Evolutionary conservation across 2,888 invertebrate genomes (phyloP), one percentile per base, ranked within the genome.

Genomic region (Fragum sueziense): DNA sequence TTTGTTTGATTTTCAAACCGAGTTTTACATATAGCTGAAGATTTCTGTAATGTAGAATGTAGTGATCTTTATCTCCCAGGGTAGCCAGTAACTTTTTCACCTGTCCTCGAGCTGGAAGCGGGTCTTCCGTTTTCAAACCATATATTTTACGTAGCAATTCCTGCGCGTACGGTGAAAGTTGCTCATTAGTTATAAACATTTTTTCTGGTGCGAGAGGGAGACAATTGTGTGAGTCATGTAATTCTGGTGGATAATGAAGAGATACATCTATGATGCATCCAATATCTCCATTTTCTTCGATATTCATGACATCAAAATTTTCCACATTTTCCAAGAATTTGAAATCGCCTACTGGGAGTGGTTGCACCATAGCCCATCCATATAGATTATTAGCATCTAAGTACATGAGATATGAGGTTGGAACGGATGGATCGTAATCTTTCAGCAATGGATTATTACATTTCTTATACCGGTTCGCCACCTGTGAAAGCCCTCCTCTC

Each of bases 1-100:
- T 85, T 62, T 86, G 89, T 27, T 59, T 79, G 4, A 89, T n/a
- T 41, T 71, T 47, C 74, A 91, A 54, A 4, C 90, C 89, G 11
- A 76, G 71, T 29, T 51, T 31, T 14, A 76, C 33, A 25, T 76
- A 67, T 17, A 75, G 25, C 27, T 74, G 65, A 2, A 79, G 33
- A 33, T 51, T 74, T 65, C 70, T 62, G 34, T 54, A 65, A 65
- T 76, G 76, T 20, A 75, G 22, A 29, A 51, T 27, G 29, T 75
- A 75, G 17, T 70, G 25, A 57, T 65, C 54, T 67, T 73, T 73
- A 29, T 73, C 54, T 22, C 65, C 73, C 27, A 67, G 31, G 14
- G 73, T 73, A 54, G 65, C 51, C 25, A 73, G 27, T 31, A 65
- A 37, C 54, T 73, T 73, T 27, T 67, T 29, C n/a, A 73, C 73